Evolutionary conservation across 1,140 invertebrate genomes (phyloP), one percentile per base, ranked within the genome.

Genomic region (Calliphora vicina): DNA sequence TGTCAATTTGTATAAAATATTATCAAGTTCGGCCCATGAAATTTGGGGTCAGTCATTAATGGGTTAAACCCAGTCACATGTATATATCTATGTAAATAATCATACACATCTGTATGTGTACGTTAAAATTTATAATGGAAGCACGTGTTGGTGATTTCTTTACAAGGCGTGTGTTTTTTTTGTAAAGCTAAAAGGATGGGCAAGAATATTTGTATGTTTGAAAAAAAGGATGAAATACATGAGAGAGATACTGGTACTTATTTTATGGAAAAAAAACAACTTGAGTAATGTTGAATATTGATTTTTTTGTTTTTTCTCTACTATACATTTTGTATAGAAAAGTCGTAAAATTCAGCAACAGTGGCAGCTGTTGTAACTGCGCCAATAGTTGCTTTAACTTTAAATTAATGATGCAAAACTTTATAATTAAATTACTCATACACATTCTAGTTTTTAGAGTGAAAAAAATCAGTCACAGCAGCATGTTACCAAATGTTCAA

Each of bases 321-420:
- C 45, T 50, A 50, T 50, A 50, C 2, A 5, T 50, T 2, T 10
- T 50, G 12, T 50, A 50, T 50, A 15, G 45, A 50, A 50, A 50
- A 50, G 45, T 50, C 45, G 45, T 50, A 50, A 50, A 50, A 50
- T 50, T 15, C 17, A 50, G 45, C 45, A 50, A 50, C 45, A 15
- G 17, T 50, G 72, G 29, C 72, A 74, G 72, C 29, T 74, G 72
- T 74, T 74, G 27, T 74, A 74, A 74, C 72, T 74, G 27, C 72
- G 72, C 72, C 72, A 74, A 29, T 74, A 74, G 72, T 35, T 74
- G 29, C 72, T 74, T 35, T 17, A 74, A 74, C 72, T 74, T 74
- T 74, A 74, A 29, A 74, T 74, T 74, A 74, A 74, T 74, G 72
- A 74, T 74, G 72, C 72, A 74, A 74, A 74, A 74, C 72, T 74